phyloP scores from a whole-genome alignment of 2,797 vertebrate species.

The Champsocephalus esox region DNA sequence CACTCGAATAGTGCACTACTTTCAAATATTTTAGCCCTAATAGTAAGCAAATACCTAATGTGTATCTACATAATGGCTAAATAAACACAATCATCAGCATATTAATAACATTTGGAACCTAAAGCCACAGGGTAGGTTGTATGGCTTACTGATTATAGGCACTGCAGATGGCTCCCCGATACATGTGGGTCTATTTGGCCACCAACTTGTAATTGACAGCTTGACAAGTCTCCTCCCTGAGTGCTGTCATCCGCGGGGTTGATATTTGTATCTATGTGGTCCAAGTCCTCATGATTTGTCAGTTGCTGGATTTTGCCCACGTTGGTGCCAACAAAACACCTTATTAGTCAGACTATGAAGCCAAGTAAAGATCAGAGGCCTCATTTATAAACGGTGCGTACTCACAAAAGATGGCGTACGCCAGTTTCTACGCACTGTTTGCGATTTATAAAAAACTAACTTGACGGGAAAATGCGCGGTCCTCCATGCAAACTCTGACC shows the following conservation, averaged over 20 bases:
- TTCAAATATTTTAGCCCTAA: not conserved
- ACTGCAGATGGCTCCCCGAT: not conserved
- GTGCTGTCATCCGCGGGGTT: not conserved
- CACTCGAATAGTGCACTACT: not conserved
- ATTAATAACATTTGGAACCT: not conserved
- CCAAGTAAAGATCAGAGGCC: not conserved
- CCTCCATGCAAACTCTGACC: too few species aligned
- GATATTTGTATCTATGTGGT: not conserved
- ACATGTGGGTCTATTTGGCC: not conserved
- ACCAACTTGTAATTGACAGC: not conserved
- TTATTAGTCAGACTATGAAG: not conserved
- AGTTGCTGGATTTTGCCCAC: not conserved
- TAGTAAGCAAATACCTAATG: not conserved
- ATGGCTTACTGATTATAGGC: not conserved
- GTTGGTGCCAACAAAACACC: not conserved
- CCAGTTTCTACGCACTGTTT: too few species aligned
- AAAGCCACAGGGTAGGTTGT: not conserved
- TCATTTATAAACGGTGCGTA: too few species aligned
- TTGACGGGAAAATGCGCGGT: too few species aligned
- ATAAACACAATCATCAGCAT: not conserved
- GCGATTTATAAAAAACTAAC: too few species aligned
- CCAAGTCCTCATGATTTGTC: not conserved
- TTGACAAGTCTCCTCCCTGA: not conserved
- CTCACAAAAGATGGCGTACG: too few species aligned
- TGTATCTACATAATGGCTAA: not conserved